Evolutionary conservation across 2,888 invertebrate species (phyloP).

Genomic region (Neoitamus cyanurus): DNA sequence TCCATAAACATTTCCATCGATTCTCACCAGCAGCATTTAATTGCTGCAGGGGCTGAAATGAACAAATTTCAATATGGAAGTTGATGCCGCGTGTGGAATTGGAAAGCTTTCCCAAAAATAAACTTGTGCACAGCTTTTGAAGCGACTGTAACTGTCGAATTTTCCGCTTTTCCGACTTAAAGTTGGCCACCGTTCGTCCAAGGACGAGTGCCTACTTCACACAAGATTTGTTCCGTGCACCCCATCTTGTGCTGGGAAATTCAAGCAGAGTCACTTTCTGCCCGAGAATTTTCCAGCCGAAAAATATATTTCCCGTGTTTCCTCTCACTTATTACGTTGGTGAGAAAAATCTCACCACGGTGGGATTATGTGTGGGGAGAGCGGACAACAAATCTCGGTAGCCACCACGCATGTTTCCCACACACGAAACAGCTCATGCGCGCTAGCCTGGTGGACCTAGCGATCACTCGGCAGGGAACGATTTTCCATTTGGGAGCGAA

Average conservation of each 20-base stretch:
- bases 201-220: neutral
- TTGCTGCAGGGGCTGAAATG: too few species aligned
- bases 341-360: neutral
- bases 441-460: neutral
- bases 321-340: neutral
- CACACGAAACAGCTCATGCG: slow-evolving; percentile 3
- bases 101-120: neutral
- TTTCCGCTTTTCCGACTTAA: neutral
- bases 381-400: too few species aligned
- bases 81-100: neutral
- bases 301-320: slow-evolving; percentile 4
- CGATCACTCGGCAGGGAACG: slow-evolving; percentile 46
- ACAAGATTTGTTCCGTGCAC: neutral
- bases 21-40: too few species aligned
- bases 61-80: too few species aligned
- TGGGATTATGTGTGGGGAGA: neutral
- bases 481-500: slow-evolving; percentile 35
- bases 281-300: neutral
- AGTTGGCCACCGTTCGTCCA: neutral
- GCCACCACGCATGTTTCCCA: slow-evolving; percentile 28
- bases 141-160: neutral
- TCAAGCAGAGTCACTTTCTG: neutral
- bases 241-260: neutral
- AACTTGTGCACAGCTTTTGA: neutral
- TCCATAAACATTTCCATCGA: too few species aligned